Base-by-base conservation (phyloP, 1,140 invertebrate species). In the Sinella curviseta region DNA sequence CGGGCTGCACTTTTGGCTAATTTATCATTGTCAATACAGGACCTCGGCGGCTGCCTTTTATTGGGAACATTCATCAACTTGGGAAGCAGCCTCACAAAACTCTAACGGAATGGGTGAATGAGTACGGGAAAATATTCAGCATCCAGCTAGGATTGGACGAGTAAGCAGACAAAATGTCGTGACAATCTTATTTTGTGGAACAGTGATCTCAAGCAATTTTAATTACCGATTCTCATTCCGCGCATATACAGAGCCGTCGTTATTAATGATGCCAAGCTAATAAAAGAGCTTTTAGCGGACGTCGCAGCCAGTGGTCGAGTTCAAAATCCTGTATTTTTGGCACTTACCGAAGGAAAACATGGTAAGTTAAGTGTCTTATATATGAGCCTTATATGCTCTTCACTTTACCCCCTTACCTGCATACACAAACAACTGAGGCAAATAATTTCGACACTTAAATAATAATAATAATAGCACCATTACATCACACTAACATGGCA, bases 61-160 rank as follows among this genome's bases (percentile, higher is more conserved):
- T 75, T 24, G 74, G 74, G 31, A 75, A 75, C 31, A 1, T 75
- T 12, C 35, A 75, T 24, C 74, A 75, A 24, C 39, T 75, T 36
- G 74, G 74, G 3, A 48, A 2, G 3, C 3, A 48, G 14, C 74
- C 74, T 3, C 24, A 35, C 8, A 3, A 12, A 30, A 30, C 35
- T 36, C 39, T 75, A n/a, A 75, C 31, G 35, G 28, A 75, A 26
- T 48, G 17, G 74, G n/a, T 2, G 16, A 39, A 75, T 14, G 24
- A 75, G 28, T 75, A 36, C 24, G 74, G 74, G 24, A 16, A 35
- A 1, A 75, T 75, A 17, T 75, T 75, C 39, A 24, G 20, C 34
- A 48, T 75, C 24, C 14, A 75, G 24, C 31, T 75, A 1, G 74
- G 33, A 26, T 39, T n/a, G 3, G 24, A 75, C 28, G 24, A 36